Evolutionary conservation across 2,888 invertebrate genomes (phyloP), one percentile per base, ranked within the genome.

Genomic region (Heliconius cydno): DNA sequence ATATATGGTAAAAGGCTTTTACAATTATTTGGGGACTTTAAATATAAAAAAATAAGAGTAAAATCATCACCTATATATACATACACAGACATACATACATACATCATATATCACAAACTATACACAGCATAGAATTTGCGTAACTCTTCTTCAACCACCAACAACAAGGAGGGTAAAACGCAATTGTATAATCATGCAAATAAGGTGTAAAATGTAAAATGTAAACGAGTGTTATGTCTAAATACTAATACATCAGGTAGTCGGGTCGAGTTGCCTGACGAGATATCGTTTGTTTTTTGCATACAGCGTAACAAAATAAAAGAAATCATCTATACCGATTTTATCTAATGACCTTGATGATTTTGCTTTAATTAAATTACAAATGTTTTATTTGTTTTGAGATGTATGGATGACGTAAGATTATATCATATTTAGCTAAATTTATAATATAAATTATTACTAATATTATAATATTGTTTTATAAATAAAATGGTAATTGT

Each of bases 181-280:
- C 57, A 60, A 52, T 76, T 68, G 65, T 71, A 81, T 79, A 76
- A 79, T 72, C 63, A 81, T 81, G 80, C 73, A 81, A 79, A 79
- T 79, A 73, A 52, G 76, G 76, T 52, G 41, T 41, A 75, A 41
- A 65, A 78, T 78, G 72, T 67, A 73, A 73, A 75, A 78, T 78
- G 72, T 67, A 67, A 73, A 75, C 28, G 63, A 65, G 28, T 28
- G 65, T 66, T 66, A 74, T 38, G 46, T 75, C 46, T 46, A 34
- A 73, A 25, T n/a, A 60, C 60, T 60, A 75, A 75, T 46, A 65
- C 41, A 78, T 66, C 78, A 78, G 73, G 78, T 77, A 76, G 76
- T 75, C 52, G 65, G 71, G 52, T 52, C n/a, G 52, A 67, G 60
- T 72, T 57, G 80, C 74, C 57, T 10, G 75, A 80, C 80, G 78